Evolutionary conservation across 1,140 invertebrate genomes (phyloP).

Genomic region (Drosophila trapezifrons): DNA sequence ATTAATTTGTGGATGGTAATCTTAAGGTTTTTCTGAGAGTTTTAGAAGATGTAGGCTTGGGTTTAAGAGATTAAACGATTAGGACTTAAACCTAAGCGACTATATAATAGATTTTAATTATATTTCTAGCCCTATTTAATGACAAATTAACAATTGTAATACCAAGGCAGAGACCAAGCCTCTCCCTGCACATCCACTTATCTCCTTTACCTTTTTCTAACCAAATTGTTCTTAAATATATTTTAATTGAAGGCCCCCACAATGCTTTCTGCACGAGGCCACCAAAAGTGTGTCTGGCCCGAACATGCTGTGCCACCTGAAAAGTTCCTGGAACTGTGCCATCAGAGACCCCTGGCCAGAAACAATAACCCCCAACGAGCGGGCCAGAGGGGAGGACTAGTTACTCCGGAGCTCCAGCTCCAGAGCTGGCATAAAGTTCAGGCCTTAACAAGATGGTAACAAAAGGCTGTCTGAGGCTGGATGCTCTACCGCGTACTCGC

Average conservation of each 20-base stretch:
- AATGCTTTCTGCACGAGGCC: conserved; percentile 60
- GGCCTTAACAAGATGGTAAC: conserved; percentile 77
- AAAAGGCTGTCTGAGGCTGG: conserved; percentile 62
- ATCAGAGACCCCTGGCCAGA: conserved; percentile 44
- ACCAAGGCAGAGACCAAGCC: too few species aligned
- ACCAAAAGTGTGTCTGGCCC: conserved; percentile 77
- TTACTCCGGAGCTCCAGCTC: conserved; percentile 8
- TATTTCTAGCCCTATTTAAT: background rate
- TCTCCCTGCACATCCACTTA: background rate
- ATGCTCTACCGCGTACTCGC: conserved; percentile 60
- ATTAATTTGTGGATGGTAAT: conserved; percentile 34
- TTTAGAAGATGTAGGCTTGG: background rate
- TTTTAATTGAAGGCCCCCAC: conserved; percentile 73
- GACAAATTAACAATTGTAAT: background rate
- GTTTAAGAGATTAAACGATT: background rate
- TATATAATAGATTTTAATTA: background rate
- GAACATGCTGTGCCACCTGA: conserved; percentile 81
- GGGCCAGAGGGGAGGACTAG: conserved; percentile 4
- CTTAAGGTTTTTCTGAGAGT: conserved; percentile 2
- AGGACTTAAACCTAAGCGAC: background rate
- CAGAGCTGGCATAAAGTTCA: conserved; percentile 74
- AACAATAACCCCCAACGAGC: conserved; percentile 63
- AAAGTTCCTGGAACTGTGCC: conserved; percentile 74
- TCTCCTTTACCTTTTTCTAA: conserved; percentile 4
- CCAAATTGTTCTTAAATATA: conserved; percentile 72